A percentile compares a stretch with the other conserved stretches of the same genome.
Conservation (phyloP, 2,888 invertebrate genomes). For the Drosophila birchii region DNA sequence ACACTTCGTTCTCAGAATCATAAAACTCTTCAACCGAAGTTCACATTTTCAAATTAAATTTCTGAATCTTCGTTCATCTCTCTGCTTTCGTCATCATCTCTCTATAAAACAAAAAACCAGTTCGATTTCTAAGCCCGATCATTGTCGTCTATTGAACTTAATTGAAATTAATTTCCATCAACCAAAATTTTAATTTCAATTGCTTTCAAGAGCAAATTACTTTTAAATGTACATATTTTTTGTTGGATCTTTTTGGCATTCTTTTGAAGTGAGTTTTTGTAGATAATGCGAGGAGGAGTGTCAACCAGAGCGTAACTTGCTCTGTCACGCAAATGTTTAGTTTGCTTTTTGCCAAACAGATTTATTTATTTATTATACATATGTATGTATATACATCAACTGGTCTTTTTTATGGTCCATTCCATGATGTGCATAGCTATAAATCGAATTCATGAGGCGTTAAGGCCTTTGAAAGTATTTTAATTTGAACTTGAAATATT, state of each 20-base stretch:
- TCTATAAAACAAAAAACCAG: constrained; percentile 21
- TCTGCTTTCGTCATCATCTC: constrained; percentile 16
- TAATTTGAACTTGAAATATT: constrained; percentile 71
- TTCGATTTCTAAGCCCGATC: constrained; percentile 35
- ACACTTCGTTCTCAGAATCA: constrained; percentile 1
- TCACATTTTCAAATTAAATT: constrained; percentile 2
- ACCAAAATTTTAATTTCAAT: constrained; percentile 10
- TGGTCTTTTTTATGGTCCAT: constrained; percentile 14
- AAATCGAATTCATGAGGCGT: constrained; percentile 71
- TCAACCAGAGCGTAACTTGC: constrained; percentile 73
- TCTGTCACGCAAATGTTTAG: constrained; percentile 62
- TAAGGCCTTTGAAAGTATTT: constrained; percentile 60
- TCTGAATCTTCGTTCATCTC: not conserved
- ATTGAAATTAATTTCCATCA: constrained; percentile 46
- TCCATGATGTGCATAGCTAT: constrained; percentile 50
- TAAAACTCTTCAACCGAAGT: constrained; percentile 6
- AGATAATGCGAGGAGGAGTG: constrained; percentile 50
- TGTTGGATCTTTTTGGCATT: constrained; percentile 40
- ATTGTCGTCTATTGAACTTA: constrained; percentile 40
- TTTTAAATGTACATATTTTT: constrained; percentile 17
- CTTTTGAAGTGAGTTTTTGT: constrained; percentile 31
- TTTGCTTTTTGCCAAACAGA: constrained; percentile 41
- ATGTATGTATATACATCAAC: not conserved
- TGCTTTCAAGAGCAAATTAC: constrained; percentile 36
- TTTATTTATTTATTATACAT: constrained; percentile 10